A percentile compares a stretch with the other conserved stretches of the same genome.
Evolutionary conservation across 2,797 vertebrate species (phyloP).

Genomic region (Otus scops): DNA sequence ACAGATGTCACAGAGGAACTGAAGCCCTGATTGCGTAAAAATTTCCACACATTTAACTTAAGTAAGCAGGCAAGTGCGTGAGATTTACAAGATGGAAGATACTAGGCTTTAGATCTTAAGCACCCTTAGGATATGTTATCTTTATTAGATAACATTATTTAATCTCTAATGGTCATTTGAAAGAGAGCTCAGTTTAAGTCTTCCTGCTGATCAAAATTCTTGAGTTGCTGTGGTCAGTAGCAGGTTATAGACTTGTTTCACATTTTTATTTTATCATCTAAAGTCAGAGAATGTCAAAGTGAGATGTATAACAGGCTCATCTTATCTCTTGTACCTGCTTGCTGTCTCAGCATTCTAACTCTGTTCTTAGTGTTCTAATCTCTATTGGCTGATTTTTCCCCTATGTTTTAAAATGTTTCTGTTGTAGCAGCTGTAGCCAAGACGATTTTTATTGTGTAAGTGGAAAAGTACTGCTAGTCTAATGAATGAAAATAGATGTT

Average conservation of each 20-base stretch:
- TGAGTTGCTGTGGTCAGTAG: background rate
- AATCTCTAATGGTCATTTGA: background rate
- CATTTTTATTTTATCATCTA: background rate
- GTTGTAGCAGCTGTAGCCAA: conserved; percentile 24
- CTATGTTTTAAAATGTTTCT: conserved; percentile 27
- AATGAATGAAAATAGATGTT: background rate
- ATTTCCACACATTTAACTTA: background rate
- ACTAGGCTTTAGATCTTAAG: background rate
- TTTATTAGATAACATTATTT: background rate
- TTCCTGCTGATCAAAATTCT: background rate
- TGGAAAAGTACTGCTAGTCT: conserved; percentile 53
- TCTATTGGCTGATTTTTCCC: conserved; percentile 28
- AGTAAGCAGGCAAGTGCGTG: background rate
- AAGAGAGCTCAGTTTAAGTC: background rate
- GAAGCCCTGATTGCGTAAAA: background rate
- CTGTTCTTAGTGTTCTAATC: conserved; percentile 45
- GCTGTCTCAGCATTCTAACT: conserved; percentile 15
- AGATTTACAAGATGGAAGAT: background rate
- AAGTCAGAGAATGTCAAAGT: conserved; percentile 23
- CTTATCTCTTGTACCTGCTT: conserved; percentile 20
- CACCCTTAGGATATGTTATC: background rate
- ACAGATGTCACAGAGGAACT: background rate
- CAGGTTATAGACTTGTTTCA: background rate
- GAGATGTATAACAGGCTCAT: background rate
- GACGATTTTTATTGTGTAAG: background rate